Evolutionary conservation across 1,140 invertebrate genomes (phyloP).

Genomic region (Drosophila ambigua): DNA sequence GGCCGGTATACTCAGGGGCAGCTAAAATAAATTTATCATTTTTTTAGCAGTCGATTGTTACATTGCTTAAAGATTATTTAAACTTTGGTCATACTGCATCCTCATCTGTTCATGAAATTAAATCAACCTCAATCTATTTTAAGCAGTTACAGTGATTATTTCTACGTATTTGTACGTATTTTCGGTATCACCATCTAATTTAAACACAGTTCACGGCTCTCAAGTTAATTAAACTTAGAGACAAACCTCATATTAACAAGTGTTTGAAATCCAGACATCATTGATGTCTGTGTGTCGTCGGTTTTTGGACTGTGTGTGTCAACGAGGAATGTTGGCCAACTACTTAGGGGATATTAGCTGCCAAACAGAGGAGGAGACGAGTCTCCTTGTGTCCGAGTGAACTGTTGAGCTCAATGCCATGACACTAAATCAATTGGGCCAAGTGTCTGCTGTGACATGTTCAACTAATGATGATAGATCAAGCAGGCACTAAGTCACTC

Average conservation of each 20-base stretch:
- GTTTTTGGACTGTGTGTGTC: constrained; percentile 16
- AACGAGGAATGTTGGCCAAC: constrained; percentile 15
- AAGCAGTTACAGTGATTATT: too few species aligned
- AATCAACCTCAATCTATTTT: too few species aligned
- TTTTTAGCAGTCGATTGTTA: too few species aligned
- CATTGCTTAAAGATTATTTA: too few species aligned
- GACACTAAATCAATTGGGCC: constrained; percentile 62
- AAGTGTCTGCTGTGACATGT: constrained; percentile 61
- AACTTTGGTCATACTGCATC: too few species aligned
- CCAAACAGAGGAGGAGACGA: neutral
- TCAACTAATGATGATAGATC: constrained; percentile 64
- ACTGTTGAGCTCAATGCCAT: constrained; percentile 42
- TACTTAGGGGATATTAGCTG: constrained; percentile 19
- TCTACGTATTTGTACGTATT: too few species aligned
- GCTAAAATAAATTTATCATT: neutral
- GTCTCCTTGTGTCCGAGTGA: constrained; percentile 12
- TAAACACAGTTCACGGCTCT: too few species aligned
- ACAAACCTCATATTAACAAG: neutral
- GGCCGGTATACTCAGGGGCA: too few species aligned
- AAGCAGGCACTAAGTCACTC: constrained; percentile 50
- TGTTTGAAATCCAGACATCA: constrained; percentile 32
- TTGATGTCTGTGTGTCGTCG: constrained; percentile 20
- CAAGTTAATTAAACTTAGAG: constrained; percentile 19
- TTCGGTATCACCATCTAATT: too few species aligned
- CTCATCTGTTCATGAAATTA: too few species aligned